Percentiles rank a stretch among this genome's conserved stretches.
Conservation (phyloP, 2,888 invertebrate species). For the Eupeodes latifasciatus region DNA sequence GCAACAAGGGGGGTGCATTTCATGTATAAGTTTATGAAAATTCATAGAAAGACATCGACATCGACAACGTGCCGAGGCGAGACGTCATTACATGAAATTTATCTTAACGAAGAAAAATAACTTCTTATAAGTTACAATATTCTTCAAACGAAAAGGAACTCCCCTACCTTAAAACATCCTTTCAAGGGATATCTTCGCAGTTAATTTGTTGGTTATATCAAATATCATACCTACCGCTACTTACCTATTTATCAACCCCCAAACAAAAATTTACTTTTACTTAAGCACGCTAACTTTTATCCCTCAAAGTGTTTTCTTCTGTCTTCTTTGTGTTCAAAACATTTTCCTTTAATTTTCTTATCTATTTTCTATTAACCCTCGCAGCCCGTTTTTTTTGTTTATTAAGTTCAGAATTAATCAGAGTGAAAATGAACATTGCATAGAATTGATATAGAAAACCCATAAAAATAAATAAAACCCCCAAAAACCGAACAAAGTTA, state of each 20-base stretch:
- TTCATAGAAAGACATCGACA: conserved; percentile 9
- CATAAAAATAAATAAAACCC: conserved; percentile 45
- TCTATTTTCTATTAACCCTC: conserved; percentile 10
- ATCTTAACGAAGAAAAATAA: conserved; percentile 34
- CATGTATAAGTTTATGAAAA: background rate
- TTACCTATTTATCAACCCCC: background rate
- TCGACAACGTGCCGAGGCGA: background rate
- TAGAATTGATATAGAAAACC: conserved; percentile 60
- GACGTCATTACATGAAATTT: conserved; percentile 7
- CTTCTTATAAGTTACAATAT: conserved; percentile 14
- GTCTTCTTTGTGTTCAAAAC: background rate
- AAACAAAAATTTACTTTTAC: background rate
- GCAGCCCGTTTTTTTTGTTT: conserved; percentile 8
- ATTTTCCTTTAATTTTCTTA: background rate
- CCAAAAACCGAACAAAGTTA: background rate
- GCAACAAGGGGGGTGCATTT: too few relatives aligned
- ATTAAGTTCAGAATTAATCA: conserved; percentile 9
- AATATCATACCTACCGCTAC: background rate
- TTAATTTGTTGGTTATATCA: conserved; percentile 21
- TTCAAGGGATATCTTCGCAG: background rate
- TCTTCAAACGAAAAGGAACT: background rate
- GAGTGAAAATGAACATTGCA: conserved; percentile 18
- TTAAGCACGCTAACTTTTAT: background rate
- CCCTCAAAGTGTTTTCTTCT: background rate
- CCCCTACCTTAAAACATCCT: background rate